These are phyloP conservation scores for Spheniscus mendiculus DNA, from an alignment of 2,113 vertebrate species.

Conservation along the genomic window DNA sequence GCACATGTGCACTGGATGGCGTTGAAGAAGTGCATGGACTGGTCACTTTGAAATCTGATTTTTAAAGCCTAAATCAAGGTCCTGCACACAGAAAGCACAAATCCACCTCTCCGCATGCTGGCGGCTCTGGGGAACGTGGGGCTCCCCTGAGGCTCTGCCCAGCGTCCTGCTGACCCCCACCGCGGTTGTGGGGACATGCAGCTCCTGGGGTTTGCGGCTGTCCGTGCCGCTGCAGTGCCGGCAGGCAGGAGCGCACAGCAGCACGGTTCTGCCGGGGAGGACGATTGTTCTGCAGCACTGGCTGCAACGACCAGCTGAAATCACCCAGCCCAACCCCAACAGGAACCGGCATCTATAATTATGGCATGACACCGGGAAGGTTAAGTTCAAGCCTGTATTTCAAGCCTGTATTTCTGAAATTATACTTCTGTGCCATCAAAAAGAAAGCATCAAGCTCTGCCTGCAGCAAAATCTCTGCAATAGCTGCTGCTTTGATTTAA, in stretches of 20 bases:
- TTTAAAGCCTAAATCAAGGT: background rate
- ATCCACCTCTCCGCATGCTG: background rate
- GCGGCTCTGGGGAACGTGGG: background rate
- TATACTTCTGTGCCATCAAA: background rate
- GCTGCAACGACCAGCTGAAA: background rate
- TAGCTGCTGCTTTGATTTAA: background rate
- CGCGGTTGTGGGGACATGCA: background rate
- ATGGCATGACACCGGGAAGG: background rate
- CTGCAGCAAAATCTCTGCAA: background rate
- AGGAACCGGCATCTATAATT: background rate
- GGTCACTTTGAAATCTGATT: background rate
- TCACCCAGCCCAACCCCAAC: background rate
- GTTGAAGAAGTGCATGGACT: accelerated
- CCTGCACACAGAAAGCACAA: background rate
- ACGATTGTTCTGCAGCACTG: background rate
- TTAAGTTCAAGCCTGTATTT: background rate
- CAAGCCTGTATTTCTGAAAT: background rate
- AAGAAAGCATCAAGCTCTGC: background rate
- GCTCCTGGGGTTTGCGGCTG: background rate
- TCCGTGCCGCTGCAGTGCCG: background rate
- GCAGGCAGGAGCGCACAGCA: background rate
- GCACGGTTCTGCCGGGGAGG: too few species aligned
- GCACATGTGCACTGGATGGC: background rate
- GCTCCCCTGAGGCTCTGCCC: background rate
- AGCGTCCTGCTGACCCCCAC: background rate